Percentiles rank a stretch among this genome's conserved stretches.
These are phyloP conservation scores for Oryzias javanicus DNA, from an alignment of 2,113 vertebrate genomes.

Conservation along the genomic window DNA sequence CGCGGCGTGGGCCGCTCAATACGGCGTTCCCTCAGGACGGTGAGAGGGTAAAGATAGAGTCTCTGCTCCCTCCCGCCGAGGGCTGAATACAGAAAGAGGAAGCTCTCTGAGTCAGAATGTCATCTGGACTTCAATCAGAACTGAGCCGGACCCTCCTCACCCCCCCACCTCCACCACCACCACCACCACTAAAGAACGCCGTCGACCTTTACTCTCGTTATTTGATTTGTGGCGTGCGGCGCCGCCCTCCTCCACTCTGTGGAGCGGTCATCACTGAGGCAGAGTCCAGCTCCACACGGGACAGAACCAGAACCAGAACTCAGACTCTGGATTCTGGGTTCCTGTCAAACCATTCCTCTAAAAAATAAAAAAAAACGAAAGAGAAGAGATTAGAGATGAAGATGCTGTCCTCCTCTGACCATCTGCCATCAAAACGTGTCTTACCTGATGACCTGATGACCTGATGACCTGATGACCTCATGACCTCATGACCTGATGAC, in stretches of 20 bases:
- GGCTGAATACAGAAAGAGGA: conserved; percentile 52
- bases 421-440: too few relatives aligned
- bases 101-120: conserved; percentile 9
- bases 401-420: too few relatives aligned
- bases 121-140: conserved; percentile 29
- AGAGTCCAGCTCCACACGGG: neutral
- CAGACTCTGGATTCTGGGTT: neutral
- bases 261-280: conserved; percentile 15
- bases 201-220: conserved; percentile 52
- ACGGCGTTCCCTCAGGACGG: conserved; percentile 30
- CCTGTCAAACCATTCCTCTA: neutral
- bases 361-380: too few relatives aligned
- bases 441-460: too few relatives aligned
- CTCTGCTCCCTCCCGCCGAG: conserved; percentile 18
- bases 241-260: conserved; percentile 55
- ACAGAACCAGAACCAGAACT: neutral
- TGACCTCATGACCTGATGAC: too few relatives aligned
- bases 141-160: conserved; percentile 32
- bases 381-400: too few relatives aligned
- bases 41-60: conserved; percentile 53
- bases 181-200: conserved; percentile 46
- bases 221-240: conserved; percentile 53
- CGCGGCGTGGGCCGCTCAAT: conserved; percentile 59
- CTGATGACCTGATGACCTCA: too few relatives aligned
- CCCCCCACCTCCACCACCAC: too few relatives aligned